phyloP scores from a whole-genome alignment of 64 coral and sea anemone genomes.

The Porites australiensis region DNA sequence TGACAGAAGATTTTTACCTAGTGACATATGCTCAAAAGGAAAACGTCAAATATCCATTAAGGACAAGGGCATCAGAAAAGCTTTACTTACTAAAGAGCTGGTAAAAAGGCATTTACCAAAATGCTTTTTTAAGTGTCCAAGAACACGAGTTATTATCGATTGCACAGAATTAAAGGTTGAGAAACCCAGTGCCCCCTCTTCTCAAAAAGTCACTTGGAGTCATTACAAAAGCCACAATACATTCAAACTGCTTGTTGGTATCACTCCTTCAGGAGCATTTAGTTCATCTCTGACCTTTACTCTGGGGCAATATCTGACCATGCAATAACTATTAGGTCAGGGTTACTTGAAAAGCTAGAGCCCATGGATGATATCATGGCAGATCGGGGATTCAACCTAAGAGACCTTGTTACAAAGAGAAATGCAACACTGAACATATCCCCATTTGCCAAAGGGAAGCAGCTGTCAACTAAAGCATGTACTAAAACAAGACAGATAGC shows the following conservation, averaged over 20 bases:
- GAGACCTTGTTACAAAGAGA: background rate
- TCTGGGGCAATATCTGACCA: conserved; percentile 38
- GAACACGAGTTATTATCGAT: conserved; percentile 41
- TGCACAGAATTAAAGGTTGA: conserved; percentile 55
- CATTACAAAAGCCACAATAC: conserved; percentile 53
- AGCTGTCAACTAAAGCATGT: conserved; percentile 19
- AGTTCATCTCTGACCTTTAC: conserved; percentile 53
- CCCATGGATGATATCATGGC: conserved; percentile 39
- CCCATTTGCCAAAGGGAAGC: conserved; percentile 36
- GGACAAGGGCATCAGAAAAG: too few species aligned
- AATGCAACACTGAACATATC: conserved; percentile 22
- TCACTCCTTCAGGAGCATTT: conserved; percentile 56
- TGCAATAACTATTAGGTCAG: conserved; percentile 42
- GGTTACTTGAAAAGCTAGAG: conserved; percentile 41
- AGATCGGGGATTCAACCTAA: background rate
- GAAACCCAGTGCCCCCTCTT: conserved; percentile 47
- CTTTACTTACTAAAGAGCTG: conserved; percentile 51
- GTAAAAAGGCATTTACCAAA: conserved; percentile 38
- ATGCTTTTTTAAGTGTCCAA: conserved; percentile 43
- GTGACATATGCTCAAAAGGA: too few species aligned
- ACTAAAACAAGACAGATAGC: conserved; percentile 38
- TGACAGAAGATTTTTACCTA: too few species aligned
- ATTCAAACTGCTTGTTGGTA: conserved; percentile 48
- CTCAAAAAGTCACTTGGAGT: conserved; percentile 16
- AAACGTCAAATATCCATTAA: too few species aligned